Evolutionary conservation across 2,797 vertebrate species (phyloP), one percentile per base, ranked within the genome.

Genomic region (Pseudotriccus pelzelni): DNA sequence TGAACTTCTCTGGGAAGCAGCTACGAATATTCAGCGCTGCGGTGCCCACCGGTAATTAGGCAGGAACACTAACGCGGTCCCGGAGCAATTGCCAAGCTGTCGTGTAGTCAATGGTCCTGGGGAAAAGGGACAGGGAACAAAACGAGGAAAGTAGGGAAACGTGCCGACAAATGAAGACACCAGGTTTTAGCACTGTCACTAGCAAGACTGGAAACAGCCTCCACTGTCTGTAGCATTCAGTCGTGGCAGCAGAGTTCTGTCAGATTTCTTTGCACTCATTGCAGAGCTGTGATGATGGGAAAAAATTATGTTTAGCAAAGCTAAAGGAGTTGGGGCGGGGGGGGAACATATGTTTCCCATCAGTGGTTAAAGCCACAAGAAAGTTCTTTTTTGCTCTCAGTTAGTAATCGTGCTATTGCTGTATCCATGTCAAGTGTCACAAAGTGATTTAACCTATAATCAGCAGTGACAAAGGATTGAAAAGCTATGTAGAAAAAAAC

Each of bases 271-370:
- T n/a, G 37, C 18, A 32, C 32, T 68, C 20, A 1, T 73, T 79
- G 46, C 81, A 87, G 73, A 60, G 25, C 34, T 62, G 55, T 62
- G 79, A 53, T 88, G 41, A 46, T 87, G 73, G 20, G 10, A 62
- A 93, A 63, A 94, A 80, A 55, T 23, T 56, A 30, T 5, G 6
- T 74, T 95, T 87, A 84, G 59, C 72, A 79, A 95, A 96, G 69
- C 86, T 79, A 90, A 39, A 87, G 58, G 50, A 34, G 34, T 24
- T 58, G 14, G 18, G 32, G 43, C 16, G 28, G 82, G n/a, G 14
- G 27, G 39, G 83, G 94, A 95, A 81, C 83, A 75, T 62, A 43
- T 75, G 44, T 90, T 91, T 92, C 19, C 30, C 67, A 21, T 72
- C 59, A 62, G 18, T 93, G 87, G 96, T 90, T 55, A 81, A 78